Evolutionary conservation across 2,888 invertebrate genomes (phyloP).

Genomic region (Morpho achilles): DNA sequence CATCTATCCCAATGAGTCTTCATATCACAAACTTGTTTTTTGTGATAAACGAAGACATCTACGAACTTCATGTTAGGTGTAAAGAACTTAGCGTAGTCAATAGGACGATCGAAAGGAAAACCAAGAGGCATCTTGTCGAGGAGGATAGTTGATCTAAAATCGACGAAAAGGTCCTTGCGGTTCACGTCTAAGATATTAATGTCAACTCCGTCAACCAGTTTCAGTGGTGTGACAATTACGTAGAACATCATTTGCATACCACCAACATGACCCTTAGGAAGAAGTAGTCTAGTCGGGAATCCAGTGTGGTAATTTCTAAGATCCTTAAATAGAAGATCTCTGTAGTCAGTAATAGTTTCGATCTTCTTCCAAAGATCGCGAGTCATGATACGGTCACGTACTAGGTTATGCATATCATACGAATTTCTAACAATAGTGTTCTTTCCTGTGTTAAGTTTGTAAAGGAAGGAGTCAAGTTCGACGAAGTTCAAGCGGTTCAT

Average conservation of each 20-base stretch:
- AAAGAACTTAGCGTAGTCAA: slow-evolving; percentile 78
- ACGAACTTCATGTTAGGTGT: slow-evolving; percentile 84
- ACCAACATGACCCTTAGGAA: slow-evolving; percentile 84
- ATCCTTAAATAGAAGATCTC: slow-evolving; percentile 50
- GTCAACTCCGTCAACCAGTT: slow-evolving; percentile 57
- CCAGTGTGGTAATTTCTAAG: slow-evolving; percentile 77
- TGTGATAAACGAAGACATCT: slow-evolving; percentile 82
- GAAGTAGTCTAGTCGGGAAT: slow-evolving; percentile 83
- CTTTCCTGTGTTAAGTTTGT: slow-evolving; percentile 80
- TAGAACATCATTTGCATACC: slow-evolving; percentile 83
- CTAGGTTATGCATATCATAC: slow-evolving; percentile 81
- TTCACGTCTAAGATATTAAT: slow-evolving; percentile 55
- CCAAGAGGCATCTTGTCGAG: slow-evolving; percentile 83
- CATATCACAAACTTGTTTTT: slow-evolving; percentile 66
- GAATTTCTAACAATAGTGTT: slow-evolving; percentile 82
- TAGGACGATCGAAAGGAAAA: slow-evolving; percentile 85
- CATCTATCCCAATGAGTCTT: slow-evolving; percentile 56
- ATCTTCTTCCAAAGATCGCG: slow-evolving; percentile 81
- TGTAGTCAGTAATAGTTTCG: slow-evolving; percentile 66
- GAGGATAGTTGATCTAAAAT: slow-evolving; percentile 57
- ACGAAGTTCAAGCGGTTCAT: slow-evolving; percentile 81
- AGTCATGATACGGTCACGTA: slow-evolving; percentile 82
- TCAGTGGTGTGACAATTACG: slow-evolving; percentile 79
- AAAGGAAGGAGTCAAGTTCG: slow-evolving; percentile 81
- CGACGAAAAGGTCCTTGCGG: slow-evolving; percentile 57